These are phyloP conservation scores for Rhinogobius similis DNA, from an alignment of 2,113 vertebrate genomes.

Conservation along the genomic window DNA sequence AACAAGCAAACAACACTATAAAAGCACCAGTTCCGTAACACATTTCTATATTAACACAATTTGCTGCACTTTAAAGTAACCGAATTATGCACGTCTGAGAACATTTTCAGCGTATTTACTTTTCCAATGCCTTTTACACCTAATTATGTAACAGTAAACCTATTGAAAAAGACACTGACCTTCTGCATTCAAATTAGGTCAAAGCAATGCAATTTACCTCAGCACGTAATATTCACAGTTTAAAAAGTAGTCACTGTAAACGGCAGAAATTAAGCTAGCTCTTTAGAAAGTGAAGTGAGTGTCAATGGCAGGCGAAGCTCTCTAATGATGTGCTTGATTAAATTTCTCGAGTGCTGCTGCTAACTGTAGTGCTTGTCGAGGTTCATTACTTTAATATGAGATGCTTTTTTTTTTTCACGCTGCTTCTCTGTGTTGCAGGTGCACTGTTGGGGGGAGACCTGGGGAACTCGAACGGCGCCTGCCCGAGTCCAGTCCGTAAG, in stretches of 20 bases:
- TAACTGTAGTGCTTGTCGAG: constrained; percentile 15
- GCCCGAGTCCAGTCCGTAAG: constrained; percentile 95
- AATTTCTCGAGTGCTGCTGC: constrained; percentile 24
- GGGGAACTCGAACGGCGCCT: constrained; percentile 90
- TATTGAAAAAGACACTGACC: neutral
- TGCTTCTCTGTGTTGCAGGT: constrained; percentile 70
- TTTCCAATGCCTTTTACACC: neutral
- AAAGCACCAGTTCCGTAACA: too few relatives aligned
- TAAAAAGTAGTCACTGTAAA: constrained; percentile 22
- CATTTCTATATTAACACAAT: too few relatives aligned
- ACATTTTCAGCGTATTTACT: neutral
- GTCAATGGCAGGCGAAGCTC: constrained; percentile 11
- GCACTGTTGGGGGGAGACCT: constrained; percentile 92
- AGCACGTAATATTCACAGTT: constrained; percentile 17
- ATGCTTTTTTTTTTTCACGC: neutral
- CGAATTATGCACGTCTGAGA: neutral
- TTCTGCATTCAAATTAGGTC: neutral
- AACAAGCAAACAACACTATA: too few relatives aligned
- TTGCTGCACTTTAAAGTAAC: too few relatives aligned
- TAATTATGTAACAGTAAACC: neutral
- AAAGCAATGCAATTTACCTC: neutral
- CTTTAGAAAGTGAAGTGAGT: constrained; percentile 38
- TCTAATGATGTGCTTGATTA: constrained; percentile 41
- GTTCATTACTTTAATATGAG: neutral
- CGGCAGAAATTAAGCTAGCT: constrained; percentile 32